Conservation (phyloP, 2,888 invertebrate genomes). For the Pimpla rufipes region DNA sequence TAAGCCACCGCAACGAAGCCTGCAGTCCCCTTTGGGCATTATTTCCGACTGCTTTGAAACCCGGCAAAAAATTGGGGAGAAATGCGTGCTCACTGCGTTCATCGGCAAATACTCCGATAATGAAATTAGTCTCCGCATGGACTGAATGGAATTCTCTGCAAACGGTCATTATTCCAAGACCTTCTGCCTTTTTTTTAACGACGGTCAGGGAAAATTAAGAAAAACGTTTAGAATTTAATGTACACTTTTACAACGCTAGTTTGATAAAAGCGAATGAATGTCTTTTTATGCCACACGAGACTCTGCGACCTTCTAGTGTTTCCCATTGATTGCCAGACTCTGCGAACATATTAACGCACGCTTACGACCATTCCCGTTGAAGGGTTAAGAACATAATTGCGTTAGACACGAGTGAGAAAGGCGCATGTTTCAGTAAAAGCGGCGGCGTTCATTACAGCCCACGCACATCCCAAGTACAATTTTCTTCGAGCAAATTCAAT, state of each 20-base stretch:
- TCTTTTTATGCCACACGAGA: not conserved
- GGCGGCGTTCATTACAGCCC: not conserved
- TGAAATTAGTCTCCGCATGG: not conserved
- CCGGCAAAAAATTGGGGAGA: not conserved
- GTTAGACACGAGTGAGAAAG: slow-evolving; percentile 1
- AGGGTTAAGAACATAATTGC: slow-evolving; percentile 1
- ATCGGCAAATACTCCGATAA: not conserved
- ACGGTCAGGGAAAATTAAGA: not conserved
- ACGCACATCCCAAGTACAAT: not conserved
- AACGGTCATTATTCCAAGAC: not conserved
- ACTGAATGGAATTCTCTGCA: not conserved
- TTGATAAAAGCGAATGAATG: not conserved
- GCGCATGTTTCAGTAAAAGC: too few relatives aligned
- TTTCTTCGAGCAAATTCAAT: not conserved
- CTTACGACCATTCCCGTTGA: not conserved
- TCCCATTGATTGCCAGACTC: not conserved
- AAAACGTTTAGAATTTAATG: not conserved
- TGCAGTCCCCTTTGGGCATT: slow-evolving; percentile 18
- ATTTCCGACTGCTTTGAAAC: not conserved
- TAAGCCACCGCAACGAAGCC: not conserved
- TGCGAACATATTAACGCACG: not conserved
- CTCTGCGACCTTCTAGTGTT: not conserved
- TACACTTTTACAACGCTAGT: not conserved
- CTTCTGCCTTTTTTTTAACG: not conserved
- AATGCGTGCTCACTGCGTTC: not conserved